phyloP scores from a whole-genome alignment of 1,140 invertebrate species.

The Papilio helenus region DNA sequence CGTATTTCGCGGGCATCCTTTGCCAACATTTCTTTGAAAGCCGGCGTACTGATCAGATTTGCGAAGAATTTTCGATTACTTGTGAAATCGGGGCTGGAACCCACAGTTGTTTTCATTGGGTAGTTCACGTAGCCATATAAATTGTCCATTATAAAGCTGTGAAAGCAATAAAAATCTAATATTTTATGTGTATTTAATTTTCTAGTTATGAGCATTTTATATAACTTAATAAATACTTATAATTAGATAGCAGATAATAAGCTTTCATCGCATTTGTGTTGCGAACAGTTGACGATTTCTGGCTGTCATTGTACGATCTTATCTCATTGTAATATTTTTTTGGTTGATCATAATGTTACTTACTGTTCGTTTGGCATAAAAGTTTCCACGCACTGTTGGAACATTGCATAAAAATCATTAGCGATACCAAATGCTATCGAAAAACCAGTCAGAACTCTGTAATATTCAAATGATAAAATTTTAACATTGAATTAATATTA shows the following conservation, averaged over 20 bases:
- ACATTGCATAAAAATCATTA: conserved; percentile 43
- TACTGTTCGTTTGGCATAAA: conserved; percentile 58
- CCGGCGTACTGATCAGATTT: conserved; percentile 60
- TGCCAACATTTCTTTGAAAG: conserved; percentile 59
- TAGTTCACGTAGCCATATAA: conserved; percentile 60
- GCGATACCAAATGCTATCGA: conserved; percentile 30
- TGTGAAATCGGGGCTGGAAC: conserved; percentile 62
- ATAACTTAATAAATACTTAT: no score
- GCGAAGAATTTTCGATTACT: conserved; percentile 69
- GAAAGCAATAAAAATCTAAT: conserved; percentile 38
- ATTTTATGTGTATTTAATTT: not conserved
- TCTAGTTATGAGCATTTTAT: no score
- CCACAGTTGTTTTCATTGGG: conserved; percentile 68
- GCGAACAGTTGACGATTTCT: not conserved
- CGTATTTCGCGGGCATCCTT: conserved; percentile 55
- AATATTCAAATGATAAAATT: not conserved
- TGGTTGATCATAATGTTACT: conserved; percentile 29
- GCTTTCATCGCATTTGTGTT: not conserved
- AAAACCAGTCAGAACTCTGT: conserved; percentile 26
- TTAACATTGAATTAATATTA: not conserved
- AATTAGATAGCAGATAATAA: not conserved
- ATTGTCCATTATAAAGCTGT: conserved; percentile 63
- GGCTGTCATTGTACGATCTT: no score
- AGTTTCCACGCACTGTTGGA: conserved; percentile 46
- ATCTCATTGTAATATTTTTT: no score